Evolutionary conservation across 2,888 invertebrate genomes (phyloP).

Genomic region (Gymnoscelis rufifasciata): DNA sequence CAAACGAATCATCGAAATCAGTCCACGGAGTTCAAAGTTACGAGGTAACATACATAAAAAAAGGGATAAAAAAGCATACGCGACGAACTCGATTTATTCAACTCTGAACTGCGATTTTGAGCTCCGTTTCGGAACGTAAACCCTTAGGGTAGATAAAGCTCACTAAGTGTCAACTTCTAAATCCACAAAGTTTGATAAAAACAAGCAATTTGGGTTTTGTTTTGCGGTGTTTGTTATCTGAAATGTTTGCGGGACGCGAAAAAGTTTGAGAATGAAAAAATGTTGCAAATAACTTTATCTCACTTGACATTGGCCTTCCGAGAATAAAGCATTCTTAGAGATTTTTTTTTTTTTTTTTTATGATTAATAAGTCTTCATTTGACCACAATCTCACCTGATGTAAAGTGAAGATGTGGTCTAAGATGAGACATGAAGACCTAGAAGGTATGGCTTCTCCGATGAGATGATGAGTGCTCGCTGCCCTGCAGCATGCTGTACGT

Average conservation of each 20-base stretch:
- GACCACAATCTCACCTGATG: too few relatives aligned
- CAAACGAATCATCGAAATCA: too few relatives aligned
- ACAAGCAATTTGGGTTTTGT: background rate
- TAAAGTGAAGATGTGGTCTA: too few relatives aligned
- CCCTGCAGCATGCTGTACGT: too few relatives aligned
- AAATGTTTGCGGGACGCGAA: background rate
- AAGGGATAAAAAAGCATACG: constrained; percentile 16
- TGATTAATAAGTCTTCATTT: too few relatives aligned
- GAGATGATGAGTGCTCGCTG: too few relatives aligned
- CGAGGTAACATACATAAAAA: too few relatives aligned
- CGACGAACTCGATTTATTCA: constrained; percentile 11
- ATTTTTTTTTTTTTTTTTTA: too few relatives aligned
- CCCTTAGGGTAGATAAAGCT: background rate
- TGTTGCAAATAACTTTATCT: background rate
- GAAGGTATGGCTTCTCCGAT: too few relatives aligned
- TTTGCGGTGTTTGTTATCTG: background rate
- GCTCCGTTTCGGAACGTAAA: background rate
- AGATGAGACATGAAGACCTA: too few relatives aligned
- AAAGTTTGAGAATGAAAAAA: background rate
- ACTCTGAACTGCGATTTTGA: constrained; percentile 3
- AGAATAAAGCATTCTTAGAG: background rate
- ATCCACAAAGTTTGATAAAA: background rate
- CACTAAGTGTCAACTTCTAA: background rate
- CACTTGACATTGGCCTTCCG: too few relatives aligned
- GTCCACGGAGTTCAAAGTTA: constrained; percentile 14